These are phyloP conservation scores for Lacerta viridis DNA, from an alignment of 2,797 vertebrate genomes.

Conservation along the genomic window DNA sequence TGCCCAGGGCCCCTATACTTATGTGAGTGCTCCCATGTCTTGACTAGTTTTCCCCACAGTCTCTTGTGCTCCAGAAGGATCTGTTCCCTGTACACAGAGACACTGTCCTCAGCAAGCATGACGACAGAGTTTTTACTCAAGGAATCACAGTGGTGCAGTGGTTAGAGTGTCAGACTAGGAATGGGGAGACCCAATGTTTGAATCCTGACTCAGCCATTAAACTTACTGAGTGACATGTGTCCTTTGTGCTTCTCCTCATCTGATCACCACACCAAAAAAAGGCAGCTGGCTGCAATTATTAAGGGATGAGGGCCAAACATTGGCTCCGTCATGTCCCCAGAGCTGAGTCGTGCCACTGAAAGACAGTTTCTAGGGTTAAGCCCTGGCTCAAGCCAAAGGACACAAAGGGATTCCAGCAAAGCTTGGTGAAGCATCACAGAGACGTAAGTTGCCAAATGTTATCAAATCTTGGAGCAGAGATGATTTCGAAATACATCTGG, in stretches of 20 bases:
- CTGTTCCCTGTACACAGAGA: not conserved
- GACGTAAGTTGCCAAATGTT: slow-evolving; percentile 49
- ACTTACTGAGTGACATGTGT: not conserved
- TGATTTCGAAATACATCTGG: slow-evolving; percentile 65
- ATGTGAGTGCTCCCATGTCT: no score
- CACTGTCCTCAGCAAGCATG: not conserved
- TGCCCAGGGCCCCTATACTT: no score
- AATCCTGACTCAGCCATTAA: no score
- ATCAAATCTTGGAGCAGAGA: slow-evolving; percentile 61
- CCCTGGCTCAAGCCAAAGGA: slow-evolving; percentile 16
- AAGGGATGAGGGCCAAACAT: no score
- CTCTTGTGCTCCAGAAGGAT: no score
- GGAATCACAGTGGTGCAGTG: not conserved
- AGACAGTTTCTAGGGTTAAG: not conserved
- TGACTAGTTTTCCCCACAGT: no score
- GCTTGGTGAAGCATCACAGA: slow-evolving; percentile 24
- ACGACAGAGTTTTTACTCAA: no score
- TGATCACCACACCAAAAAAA: not conserved
- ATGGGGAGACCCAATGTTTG: not conserved
- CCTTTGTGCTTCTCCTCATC: not conserved
- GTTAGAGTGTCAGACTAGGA: not conserved
- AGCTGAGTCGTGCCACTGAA: not conserved
- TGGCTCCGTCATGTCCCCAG: not conserved
- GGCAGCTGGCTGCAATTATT: not conserved
- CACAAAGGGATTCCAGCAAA: slow-evolving; percentile 8